These are phyloP conservation scores for Amblyjoppa fuscipennis DNA, from an alignment of 2,888 invertebrate species.

Conservation along the genomic window DNA sequence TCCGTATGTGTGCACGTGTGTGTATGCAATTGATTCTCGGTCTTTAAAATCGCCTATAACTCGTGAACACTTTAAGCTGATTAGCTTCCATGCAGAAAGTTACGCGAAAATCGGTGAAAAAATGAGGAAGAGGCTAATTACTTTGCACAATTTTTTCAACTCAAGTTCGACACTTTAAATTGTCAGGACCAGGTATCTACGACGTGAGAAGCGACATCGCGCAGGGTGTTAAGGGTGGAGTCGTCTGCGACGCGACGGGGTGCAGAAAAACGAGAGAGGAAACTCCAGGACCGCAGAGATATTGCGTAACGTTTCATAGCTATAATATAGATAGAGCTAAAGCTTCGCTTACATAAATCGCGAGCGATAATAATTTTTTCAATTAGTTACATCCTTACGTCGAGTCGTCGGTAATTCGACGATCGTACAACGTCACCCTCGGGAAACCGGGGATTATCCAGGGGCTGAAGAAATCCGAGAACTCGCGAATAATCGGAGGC, in stretches of 20 bases:
- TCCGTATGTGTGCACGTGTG: too few species aligned
- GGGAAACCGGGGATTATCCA: constrained; percentile 45
- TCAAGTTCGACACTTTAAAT: constrained; percentile 1
- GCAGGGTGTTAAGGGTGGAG: constrained; percentile 58
- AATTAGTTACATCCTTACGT: constrained; percentile 62
- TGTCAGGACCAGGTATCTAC: constrained; percentile 61
- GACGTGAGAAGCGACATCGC: constrained; percentile 57
- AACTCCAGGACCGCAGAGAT: constrained; percentile 64
- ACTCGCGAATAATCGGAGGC: constrained; percentile 13
- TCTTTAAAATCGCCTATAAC: too few species aligned
- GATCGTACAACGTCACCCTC: constrained; percentile 62
- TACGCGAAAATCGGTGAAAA: too few species aligned
- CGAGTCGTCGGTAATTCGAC: constrained; percentile 60
- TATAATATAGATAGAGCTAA: not conserved
- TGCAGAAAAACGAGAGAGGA: constrained; percentile 32
- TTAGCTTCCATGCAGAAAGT: too few species aligned
- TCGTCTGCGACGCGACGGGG: constrained; percentile 39
- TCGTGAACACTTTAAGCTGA: too few species aligned
- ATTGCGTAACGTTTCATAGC: constrained; percentile 53
- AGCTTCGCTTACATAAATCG: not conserved
- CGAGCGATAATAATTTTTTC: not conserved
- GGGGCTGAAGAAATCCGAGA: constrained; percentile 6
- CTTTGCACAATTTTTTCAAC: not conserved
- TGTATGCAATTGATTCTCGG: too few species aligned
- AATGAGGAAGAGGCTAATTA: too few species aligned